These are phyloP conservation scores for Cheilosia variabilis DNA, from an alignment of 2,888 invertebrate species.

Conservation along the genomic window DNA sequence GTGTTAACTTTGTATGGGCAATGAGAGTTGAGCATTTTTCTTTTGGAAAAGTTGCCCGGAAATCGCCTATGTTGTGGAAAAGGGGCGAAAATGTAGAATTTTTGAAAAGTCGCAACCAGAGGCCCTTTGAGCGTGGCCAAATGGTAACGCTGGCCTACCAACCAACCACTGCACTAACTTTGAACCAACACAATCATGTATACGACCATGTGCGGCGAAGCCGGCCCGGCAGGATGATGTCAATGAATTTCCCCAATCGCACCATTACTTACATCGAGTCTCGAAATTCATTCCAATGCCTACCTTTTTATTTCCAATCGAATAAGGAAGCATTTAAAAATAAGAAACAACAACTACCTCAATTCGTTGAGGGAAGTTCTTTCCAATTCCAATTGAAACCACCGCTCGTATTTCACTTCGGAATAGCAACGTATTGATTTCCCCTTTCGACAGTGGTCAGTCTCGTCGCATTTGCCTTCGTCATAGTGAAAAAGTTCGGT, in stretches of 20 bases:
- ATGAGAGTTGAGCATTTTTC: too few species aligned
- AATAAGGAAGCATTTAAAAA: constrained; percentile 14
- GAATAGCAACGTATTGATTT: constrained; percentile 58
- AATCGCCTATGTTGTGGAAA: too few species aligned
- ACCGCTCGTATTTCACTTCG: constrained; percentile 15
- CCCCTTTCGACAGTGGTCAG: constrained; percentile 56
- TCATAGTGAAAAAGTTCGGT: constrained; percentile 59
- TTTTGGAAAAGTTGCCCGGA: too few species aligned
- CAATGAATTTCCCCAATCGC: constrained; percentile 28
- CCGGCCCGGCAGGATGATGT: constrained; percentile 10
- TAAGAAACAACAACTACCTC: constrained; percentile 2
- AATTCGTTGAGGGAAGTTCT: constrained; percentile 4
- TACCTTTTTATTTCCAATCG: constrained; percentile 11
- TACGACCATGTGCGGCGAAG: constrained; percentile 6
- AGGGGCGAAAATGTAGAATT: too few species aligned
- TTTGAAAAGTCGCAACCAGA: too few species aligned
- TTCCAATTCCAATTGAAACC: constrained; percentile 18
- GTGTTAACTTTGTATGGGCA: too few species aligned
- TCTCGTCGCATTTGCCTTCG: constrained; percentile 55
- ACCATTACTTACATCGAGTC: constrained; percentile 33
- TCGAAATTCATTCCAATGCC: constrained; percentile 31
- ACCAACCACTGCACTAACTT: not conserved
- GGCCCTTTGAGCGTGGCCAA: too few species aligned
- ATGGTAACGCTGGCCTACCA: too few species aligned
- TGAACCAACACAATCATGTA: not conserved